Evolutionary conservation across 1,140 invertebrate genomes (phyloP).

Genomic region (Dendrolimus punctatus): DNA sequence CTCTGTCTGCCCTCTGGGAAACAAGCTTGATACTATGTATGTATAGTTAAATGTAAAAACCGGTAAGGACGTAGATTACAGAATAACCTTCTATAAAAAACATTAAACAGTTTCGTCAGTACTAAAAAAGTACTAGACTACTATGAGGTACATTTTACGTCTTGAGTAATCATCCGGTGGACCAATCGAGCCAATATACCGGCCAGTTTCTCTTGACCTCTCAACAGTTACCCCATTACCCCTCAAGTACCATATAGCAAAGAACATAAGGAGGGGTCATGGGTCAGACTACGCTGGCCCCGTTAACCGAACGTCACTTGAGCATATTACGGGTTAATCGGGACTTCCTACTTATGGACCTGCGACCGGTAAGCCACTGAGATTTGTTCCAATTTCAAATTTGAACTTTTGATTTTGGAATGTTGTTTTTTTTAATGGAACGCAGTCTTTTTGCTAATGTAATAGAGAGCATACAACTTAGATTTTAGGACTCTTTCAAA

Average conservation of each 20-base stretch:
- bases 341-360: conserved; percentile 59
- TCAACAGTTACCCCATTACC: conserved; percentile 13
- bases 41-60: too few relatives aligned
- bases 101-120: too few relatives aligned
- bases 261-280: conserved; percentile 11
- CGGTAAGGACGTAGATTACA: too few relatives aligned
- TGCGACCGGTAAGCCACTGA: conserved; percentile 37
- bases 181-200: conserved; percentile 58
- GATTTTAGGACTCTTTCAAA: too few relatives aligned
- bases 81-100: too few relatives aligned
- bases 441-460: too few relatives aligned
- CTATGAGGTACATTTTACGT: conserved; percentile 13
- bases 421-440: not conserved
- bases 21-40: too few relatives aligned
- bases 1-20: too few relatives aligned
- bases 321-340: conserved; percentile 61
- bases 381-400: conserved; percentile 62
- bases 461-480: too few relatives aligned
- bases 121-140: too few relatives aligned
- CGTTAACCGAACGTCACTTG: conserved; percentile 53
- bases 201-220: conserved; percentile 30
- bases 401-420: conserved; percentile 46
- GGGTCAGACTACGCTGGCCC: conserved; percentile 29
- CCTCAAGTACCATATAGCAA: conserved; percentile 3
- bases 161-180: conserved; percentile 59